Conservation (phyloP, 2,797 vertebrate genomes). For the Botia almorhae region DNA sequence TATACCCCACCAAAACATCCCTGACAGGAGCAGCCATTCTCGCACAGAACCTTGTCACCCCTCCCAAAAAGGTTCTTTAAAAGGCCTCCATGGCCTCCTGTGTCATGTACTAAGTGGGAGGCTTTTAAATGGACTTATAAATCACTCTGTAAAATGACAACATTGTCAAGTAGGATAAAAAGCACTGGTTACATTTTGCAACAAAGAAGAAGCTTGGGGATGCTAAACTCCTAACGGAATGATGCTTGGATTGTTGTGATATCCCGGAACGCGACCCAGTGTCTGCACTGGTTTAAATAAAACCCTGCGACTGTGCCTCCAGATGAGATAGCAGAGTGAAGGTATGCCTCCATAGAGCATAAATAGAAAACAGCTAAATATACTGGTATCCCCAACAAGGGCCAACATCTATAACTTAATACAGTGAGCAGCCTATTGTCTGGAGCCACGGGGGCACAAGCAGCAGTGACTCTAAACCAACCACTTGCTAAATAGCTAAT, state of each 20-base stretch:
- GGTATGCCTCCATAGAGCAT: slow-evolving; percentile 84
- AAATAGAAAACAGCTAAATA: slow-evolving; percentile 94
- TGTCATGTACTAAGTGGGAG: background rate
- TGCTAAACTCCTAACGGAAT: slow-evolving; percentile 19
- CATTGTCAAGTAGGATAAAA: background rate
- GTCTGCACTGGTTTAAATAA: slow-evolving; percentile 82
- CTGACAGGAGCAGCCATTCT: background rate
- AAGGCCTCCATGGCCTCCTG: background rate
- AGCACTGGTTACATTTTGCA: background rate
- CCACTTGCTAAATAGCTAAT: slow-evolving; percentile 72
- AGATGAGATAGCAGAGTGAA: slow-evolving; percentile 85
- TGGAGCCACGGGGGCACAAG: slow-evolving; percentile 79
- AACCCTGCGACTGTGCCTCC: slow-evolving; percentile 83
- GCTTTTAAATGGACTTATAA: too few species aligned
- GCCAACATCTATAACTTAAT: slow-evolving; percentile 61
- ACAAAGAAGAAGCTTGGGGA: slow-evolving; percentile 10
- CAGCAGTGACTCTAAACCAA: slow-evolving; percentile 74
- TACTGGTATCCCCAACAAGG: slow-evolving; percentile 69
- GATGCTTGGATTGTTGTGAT: slow-evolving; percentile 65
- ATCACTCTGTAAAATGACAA: background rate
- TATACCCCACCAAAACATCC: background rate
- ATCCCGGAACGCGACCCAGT: slow-evolving; percentile 79
- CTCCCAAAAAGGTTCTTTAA: background rate
- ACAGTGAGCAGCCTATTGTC: slow-evolving; percentile 85
- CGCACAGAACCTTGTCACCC: background rate